Evolutionary conservation across 2,113 vertebrate species (phyloP), one percentile per base, ranked within the genome.

Genomic region (Ciconia stormi): DNA sequence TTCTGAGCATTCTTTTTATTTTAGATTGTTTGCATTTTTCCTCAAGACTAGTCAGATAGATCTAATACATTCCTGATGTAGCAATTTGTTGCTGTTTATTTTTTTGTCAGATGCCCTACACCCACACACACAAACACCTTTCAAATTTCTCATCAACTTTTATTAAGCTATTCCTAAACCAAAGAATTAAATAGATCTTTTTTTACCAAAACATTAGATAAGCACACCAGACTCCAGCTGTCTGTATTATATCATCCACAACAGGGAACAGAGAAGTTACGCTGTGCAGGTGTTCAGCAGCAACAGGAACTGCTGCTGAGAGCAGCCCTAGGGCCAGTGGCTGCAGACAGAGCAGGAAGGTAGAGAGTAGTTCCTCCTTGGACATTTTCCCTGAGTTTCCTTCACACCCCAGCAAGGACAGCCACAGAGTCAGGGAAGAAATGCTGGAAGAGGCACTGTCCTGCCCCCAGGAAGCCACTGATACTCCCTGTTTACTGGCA

Each of bases 1-100:
- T 95, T 96, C 56, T 65, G 38, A 89, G 77, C 20, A 36, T 77
- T 79, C 87, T 84, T 96, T 89, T 76, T 65, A 65, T 87, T 95
- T 89, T 11, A 92, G 58, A 69, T 82, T 92, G 86, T 83, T 87
- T 87, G 32, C 32, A 30, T 88, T 94, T 90, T 82, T 29, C 80
- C 47, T 44, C 56, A 87, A 93, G 52, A 85, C 80, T 81, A 92
- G 56, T 58, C 83, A 93, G 72, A 81, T 18, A 78, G 52, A 85
- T 87, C 63, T 70, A 80, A 81, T 47, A 78, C 25, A n/a, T 80
- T 86, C 50, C 50, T 76, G 70, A 92, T 17, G 13, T 30, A 82
- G 49, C 9, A 4, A 79, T 80, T 80, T 55, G 36, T 61, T 82
- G 56, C 61, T 65, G 46, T 71, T 61, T 29, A 11, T 20, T 14